Evolutionary conservation across 2,797 vertebrate species (phyloP).

Genomic region (Streptopelia turtur): DNA sequence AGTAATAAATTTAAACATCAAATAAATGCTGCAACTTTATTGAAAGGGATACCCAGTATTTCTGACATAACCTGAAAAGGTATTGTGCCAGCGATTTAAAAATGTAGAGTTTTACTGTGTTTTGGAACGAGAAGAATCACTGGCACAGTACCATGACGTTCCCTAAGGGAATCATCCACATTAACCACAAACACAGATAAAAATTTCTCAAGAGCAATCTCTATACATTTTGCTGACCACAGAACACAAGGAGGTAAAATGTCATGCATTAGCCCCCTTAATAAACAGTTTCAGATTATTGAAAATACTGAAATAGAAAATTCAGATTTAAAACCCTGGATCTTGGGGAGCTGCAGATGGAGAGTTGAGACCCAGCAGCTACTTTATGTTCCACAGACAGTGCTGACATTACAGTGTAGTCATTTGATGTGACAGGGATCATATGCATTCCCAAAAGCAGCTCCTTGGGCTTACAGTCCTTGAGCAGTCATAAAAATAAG

Average conservation of each 20-base stretch:
- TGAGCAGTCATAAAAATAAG: conserved; percentile 58
- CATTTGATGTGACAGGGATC: conserved; percentile 55
- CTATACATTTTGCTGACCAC: not conserved
- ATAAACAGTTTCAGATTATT: not conserved
- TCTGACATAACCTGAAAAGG: conserved; percentile 40
- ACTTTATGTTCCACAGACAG: conserved; percentile 7
- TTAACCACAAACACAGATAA: conserved; percentile 40
- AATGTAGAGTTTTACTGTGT: conserved; percentile 19
- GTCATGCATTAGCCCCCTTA: not conserved
- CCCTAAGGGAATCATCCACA: conserved; percentile 23
- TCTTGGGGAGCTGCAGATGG: not conserved
- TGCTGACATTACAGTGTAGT: not conserved
- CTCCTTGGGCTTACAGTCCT: conserved; percentile 16
- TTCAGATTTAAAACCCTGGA: not conserved
- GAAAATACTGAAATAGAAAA: not conserved
- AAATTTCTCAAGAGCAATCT: conserved; percentile 35
- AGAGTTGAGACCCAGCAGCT: conserved; percentile 17
- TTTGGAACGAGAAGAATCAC: conserved; percentile 23
- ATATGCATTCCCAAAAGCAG: conserved; percentile 57
- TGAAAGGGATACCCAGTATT: conserved; percentile 29
- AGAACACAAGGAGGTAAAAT: not conserved
- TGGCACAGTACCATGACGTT: not conserved
- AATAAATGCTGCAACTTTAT: conserved; percentile 29
- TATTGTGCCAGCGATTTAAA: conserved; percentile 27
- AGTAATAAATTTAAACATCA: conserved; percentile 49